These are phyloP conservation scores for Ara ararauna DNA, from an alignment of 2,797 vertebrate genomes.

Conservation along the genomic window DNA sequence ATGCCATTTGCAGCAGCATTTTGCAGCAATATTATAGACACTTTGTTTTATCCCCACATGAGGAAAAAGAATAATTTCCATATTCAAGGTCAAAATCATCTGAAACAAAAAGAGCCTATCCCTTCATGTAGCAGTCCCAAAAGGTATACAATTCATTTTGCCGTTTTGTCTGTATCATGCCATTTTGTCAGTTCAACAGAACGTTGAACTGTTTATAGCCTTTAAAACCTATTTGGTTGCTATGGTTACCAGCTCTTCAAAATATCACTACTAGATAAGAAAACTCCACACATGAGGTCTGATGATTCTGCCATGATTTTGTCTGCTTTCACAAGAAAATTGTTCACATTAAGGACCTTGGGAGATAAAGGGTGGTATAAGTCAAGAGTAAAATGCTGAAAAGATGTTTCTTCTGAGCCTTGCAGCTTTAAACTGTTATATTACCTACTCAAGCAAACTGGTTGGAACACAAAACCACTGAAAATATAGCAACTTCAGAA, in stretches of 20 bases:
- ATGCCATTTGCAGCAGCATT: neutral
- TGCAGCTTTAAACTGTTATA: neutral
- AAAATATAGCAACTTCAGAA: neutral
- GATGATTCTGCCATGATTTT: conserved; percentile 6
- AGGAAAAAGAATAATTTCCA: neutral
- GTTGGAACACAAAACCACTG: neutral
- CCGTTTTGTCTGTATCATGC: neutral
- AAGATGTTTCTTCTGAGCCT: neutral
- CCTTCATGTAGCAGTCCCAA: neutral
- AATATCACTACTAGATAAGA: neutral
- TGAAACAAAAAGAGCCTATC: neutral
- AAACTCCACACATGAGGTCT: neutral
- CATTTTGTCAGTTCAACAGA: conserved; percentile 47
- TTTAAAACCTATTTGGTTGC: conserved; percentile 50
- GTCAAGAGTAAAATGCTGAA: neutral
- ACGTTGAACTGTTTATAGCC: conserved; percentile 23
- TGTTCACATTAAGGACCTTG: neutral
- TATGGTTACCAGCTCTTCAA: conserved; percentile 53
- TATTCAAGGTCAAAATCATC: neutral
- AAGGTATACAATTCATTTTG: neutral
- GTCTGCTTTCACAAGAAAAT: neutral
- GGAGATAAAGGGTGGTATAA: neutral
- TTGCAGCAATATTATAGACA: neutral
- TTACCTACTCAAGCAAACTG: neutral
- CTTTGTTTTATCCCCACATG: neutral